phyloP scores from a whole-genome alignment of 2,113 vertebrate genomes.

The Ciconia boyciana region DNA sequence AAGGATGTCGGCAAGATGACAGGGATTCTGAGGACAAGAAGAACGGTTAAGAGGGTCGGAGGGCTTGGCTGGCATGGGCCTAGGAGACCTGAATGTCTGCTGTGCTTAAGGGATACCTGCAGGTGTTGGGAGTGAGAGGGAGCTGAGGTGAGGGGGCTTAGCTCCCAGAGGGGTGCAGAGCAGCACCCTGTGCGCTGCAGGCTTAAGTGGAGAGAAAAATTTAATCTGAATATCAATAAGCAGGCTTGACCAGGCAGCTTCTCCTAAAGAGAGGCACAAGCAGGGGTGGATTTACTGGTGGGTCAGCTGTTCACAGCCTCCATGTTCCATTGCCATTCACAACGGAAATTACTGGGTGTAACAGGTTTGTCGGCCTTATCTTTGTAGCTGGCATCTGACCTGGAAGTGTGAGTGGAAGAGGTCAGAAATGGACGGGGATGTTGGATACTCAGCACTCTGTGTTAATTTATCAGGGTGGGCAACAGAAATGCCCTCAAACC shows the following conservation, averaged over 20 bases:
- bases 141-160: neutral
- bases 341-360: neutral
- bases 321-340: neutral
- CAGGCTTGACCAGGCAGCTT: neutral
- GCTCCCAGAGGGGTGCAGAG: neutral
- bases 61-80: neutral
- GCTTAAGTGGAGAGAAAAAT: neutral
- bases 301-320: neutral
- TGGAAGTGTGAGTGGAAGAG: neutral
- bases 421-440: neutral
- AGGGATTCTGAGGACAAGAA: neutral
- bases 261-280: neutral
- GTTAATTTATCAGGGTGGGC: neutral
- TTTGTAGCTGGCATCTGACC: neutral
- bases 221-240: neutral
- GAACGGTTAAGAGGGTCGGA: neutral
- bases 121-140: neutral
- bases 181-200: neutral
- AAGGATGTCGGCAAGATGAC: neutral
- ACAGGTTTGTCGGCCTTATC: neutral
- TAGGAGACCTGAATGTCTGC: neutral
- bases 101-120: neutral
- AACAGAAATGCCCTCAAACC: neutral
- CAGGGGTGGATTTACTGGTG: neutral
- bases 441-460: neutral